These are phyloP conservation scores for Mesochorus sp. DNA, from an alignment of 2,888 invertebrate species.

Conservation along the genomic window DNA sequence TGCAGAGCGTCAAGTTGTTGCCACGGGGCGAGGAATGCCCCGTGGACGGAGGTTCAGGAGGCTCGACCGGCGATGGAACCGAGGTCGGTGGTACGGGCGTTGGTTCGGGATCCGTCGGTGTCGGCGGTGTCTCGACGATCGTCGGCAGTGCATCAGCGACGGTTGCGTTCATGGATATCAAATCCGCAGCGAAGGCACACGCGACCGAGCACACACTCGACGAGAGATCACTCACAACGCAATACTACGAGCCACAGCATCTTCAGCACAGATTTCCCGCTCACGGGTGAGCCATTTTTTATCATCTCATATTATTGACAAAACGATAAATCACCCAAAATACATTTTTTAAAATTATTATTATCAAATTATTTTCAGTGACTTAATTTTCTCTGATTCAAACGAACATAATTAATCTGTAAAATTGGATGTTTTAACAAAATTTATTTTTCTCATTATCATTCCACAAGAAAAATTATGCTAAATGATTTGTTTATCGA, in stretches of 20 bases:
- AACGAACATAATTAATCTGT: too few species aligned
- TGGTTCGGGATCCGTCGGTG: conserved; percentile 79
- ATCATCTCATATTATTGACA: not conserved
- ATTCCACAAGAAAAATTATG: too few species aligned
- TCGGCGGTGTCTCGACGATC: conserved; percentile 84
- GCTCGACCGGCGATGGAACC: conserved; percentile 83
- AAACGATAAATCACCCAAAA: too few species aligned
- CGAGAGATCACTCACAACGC: conserved; percentile 93
- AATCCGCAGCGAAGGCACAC: conserved; percentile 97
- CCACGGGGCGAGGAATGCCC: conserved; percentile 84
- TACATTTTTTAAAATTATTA: too few species aligned
- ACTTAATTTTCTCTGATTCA: too few species aligned
- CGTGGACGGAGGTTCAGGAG: conserved; percentile 81
- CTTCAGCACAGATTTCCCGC: conserved; percentile 82
- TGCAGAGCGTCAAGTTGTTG: conserved; percentile 97
- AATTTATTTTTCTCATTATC: too few species aligned
- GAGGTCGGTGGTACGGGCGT: conserved; percentile 78
- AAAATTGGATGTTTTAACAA: too few species aligned
- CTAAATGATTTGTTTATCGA: too few species aligned
- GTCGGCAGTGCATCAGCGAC: conserved; percentile 91
- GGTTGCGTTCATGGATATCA: conserved; percentile 98
- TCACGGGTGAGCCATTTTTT: conserved; percentile 83
- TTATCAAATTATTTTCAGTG: too few species aligned
- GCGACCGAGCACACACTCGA: conserved; percentile 94
- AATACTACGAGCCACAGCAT: conserved; percentile 93